phyloP scores from a whole-genome alignment of 1,140 invertebrate species.

The Tetramorium alpestre region DNA sequence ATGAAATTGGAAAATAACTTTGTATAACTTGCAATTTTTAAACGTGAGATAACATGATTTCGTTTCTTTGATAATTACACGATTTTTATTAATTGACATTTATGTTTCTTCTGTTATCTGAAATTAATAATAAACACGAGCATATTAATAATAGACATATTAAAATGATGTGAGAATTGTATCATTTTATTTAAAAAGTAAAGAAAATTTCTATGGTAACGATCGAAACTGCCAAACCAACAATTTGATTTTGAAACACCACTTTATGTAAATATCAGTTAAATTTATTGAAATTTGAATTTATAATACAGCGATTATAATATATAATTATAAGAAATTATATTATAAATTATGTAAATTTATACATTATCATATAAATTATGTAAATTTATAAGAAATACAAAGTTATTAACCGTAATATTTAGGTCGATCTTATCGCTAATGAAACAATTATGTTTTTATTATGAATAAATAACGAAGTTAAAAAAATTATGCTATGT shows the following conservation, averaged over 20 bases:
- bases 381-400: conserved; percentile 16
- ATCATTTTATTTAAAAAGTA: not conserved
- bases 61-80: not conserved
- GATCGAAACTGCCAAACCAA: not conserved
- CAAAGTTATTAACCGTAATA: not conserved
- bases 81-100: not conserved
- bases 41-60: not conserved
- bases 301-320: conserved; percentile 18
- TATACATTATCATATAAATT: conserved; percentile 8
- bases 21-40: not conserved
- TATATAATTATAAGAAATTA: conserved; percentile 12
- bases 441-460: conserved; percentile 1
- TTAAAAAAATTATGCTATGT: not conserved
- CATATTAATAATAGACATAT: not conserved
- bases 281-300: conserved; percentile 20
- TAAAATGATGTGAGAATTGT: not conserved
- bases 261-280: conserved; percentile 3
- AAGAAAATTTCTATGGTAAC: not conserved
- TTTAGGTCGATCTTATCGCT: not conserved
- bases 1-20: not conserved
- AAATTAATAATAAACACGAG: not conserved
- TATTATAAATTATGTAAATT: conserved; percentile 16
- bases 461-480: not conserved
- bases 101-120: not conserved
- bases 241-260: conserved; percentile 1